These are phyloP conservation scores for Chloroceryle inda DNA, from an alignment of 2,797 vertebrate genomes.

Conservation along the genomic window DNA sequence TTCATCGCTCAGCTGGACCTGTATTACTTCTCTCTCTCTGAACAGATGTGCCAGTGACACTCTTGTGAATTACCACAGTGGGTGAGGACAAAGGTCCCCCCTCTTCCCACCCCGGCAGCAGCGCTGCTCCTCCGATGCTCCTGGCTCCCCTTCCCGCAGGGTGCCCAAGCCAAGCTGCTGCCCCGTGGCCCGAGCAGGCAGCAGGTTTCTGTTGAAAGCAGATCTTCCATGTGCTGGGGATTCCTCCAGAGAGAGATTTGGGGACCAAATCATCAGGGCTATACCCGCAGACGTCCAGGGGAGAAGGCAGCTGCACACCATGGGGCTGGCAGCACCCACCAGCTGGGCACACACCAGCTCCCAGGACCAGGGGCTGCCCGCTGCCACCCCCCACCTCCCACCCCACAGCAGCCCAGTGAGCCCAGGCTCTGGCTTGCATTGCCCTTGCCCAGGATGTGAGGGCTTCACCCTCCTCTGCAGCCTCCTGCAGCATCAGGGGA, in stretches of 20 bases:
- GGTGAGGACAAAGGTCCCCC: neutral
- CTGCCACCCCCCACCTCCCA: neutral
- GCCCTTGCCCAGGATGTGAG: neutral
- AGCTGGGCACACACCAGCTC: neutral
- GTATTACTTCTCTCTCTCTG: neutral
- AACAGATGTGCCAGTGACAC: conserved; percentile 51
- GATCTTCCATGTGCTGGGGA: neutral
- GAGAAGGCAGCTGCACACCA: neutral
- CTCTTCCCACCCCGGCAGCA: neutral
- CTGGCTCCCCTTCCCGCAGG: neutral
- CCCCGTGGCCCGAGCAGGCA: fast-evolving
- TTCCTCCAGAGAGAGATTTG: neutral
- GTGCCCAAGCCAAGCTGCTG: neutral
- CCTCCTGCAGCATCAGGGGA: neutral
- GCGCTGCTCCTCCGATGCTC: neutral
- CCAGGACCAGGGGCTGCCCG: neutral
- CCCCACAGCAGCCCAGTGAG: neutral
- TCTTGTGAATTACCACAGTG: neutral
- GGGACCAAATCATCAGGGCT: neutral
- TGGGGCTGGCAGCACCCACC: neutral
- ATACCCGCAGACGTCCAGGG: neutral
- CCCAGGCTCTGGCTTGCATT: neutral
- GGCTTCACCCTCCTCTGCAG: neutral
- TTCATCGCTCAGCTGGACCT: conserved; percentile 51
- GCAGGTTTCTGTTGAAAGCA: neutral